Evolutionary conservation across 2,113 vertebrate species (phyloP).

Genomic region (Chaetodon trifascialis): DNA sequence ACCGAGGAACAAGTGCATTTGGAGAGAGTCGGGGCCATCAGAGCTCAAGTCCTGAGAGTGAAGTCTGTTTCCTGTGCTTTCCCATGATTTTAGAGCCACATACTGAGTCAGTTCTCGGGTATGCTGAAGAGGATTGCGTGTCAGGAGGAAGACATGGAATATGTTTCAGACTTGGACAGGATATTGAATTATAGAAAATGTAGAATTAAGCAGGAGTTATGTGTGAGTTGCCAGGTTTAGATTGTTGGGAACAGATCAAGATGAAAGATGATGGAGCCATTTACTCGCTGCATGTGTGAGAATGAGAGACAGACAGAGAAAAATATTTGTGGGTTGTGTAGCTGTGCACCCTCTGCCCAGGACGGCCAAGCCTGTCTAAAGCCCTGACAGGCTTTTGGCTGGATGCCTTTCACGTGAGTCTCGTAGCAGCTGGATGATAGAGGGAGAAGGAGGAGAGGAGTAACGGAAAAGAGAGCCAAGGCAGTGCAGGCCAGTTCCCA

Average conservation of each 20-base stretch:
- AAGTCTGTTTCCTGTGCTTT: constrained; percentile 43
- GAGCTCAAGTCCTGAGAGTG: constrained; percentile 25
- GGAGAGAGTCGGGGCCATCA: constrained; percentile 32
- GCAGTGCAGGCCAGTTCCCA: constrained; percentile 75
- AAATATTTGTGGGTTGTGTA: constrained; percentile 42
- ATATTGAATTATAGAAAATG: constrained; percentile 22
- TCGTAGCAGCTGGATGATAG: constrained; percentile 75
- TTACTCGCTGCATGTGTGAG: constrained; percentile 46
- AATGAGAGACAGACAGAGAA: constrained; percentile 34
- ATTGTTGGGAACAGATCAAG: not conserved
- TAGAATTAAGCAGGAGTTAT: constrained; percentile 11
- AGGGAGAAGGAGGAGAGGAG: constrained; percentile 44
- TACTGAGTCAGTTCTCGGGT: constrained; percentile 65
- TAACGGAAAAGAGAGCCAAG: constrained; percentile 52
- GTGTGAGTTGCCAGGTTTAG: constrained; percentile 12
- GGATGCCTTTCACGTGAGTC: constrained; percentile 74
- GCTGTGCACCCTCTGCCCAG: constrained; percentile 39
- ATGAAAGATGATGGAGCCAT: constrained; percentile 11
- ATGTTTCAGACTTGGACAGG: not conserved
- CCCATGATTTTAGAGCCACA: constrained; percentile 48
- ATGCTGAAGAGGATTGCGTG: constrained; percentile 12
- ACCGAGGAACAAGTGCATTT: constrained; percentile 53
- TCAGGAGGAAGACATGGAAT: constrained; percentile 21
- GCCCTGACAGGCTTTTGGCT: constrained; percentile 78
- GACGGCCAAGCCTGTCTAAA: constrained; percentile 56